phyloP scores from a whole-genome alignment of 2,888 invertebrate species.

The Hemaris fuciformis region DNA sequence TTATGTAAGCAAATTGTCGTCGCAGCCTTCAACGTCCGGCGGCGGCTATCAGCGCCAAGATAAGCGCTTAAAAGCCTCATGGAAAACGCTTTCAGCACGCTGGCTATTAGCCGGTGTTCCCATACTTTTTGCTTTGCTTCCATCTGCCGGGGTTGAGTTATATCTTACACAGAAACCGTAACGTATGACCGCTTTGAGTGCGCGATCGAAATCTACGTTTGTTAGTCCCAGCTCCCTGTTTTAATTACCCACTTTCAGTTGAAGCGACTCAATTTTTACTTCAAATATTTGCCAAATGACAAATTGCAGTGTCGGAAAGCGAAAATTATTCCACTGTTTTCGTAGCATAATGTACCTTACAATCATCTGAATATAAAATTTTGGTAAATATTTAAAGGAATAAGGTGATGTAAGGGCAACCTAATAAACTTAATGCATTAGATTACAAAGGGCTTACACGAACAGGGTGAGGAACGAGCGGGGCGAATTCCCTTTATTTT shows the following conservation, averaged over 20 bases:
- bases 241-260: constrained; percentile 31
- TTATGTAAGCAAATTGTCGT: constrained; percentile 81
- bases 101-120: constrained; percentile 64
- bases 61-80: constrained; percentile 80
- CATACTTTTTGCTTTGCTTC: constrained; percentile 63
- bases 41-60: constrained; percentile 79
- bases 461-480: constrained; percentile 41
- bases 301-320: constrained; percentile 20
- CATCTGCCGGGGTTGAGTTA: constrained; percentile 45
- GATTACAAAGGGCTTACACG: constrained; percentile 62
- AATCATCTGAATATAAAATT: constrained; percentile 31
- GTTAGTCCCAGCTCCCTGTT: constrained; percentile 26
- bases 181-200: constrained; percentile 41
- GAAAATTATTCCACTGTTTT: constrained; percentile 13
- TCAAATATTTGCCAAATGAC: not conserved
- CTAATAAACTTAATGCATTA: constrained; percentile 74
- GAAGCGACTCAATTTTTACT: constrained; percentile 1
- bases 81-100: constrained; percentile 74
- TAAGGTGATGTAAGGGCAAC: constrained; percentile 61
- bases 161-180: constrained; percentile 45
- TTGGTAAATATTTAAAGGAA: constrained; percentile 57
- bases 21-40: constrained; percentile 76
- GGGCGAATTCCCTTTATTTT: constrained; percentile 57
- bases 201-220: constrained; percentile 41
- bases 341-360: constrained; percentile 7